These are phyloP conservation scores for Oscarella lobularis DNA, from an alignment of 37 sponge, comb jelly and placozoan genomes.

Conservation along the genomic window DNA sequence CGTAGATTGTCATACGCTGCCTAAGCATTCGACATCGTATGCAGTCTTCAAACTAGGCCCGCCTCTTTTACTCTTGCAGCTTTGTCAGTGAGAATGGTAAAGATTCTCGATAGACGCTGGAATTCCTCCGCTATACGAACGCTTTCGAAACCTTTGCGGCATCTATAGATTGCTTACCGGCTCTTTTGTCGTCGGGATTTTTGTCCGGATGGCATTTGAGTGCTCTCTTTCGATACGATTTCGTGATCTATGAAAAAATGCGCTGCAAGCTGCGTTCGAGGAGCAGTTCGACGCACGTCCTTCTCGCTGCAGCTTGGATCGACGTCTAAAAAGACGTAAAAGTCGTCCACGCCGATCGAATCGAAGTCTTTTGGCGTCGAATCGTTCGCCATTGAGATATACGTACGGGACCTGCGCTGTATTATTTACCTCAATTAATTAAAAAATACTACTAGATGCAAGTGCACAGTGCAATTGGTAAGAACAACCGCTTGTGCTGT, in stretches of 20 bases:
- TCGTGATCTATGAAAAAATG: background rate
- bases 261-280: background rate
- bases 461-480: too few species aligned
- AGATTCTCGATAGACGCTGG: background rate
- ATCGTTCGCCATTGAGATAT: too few species aligned
- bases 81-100: background rate
- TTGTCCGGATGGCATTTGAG: background rate
- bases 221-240: background rate
- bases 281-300: background rate
- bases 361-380: too few species aligned
- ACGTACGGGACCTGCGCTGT: too few species aligned
- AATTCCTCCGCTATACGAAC: background rate
- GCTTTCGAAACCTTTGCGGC: too few species aligned
- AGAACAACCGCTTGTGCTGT: too few species aligned
- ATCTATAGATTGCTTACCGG: constrained; percentile 20
- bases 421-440: too few species aligned
- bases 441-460: too few species aligned
- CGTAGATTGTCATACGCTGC: background rate
- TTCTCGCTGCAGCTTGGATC: background rate
- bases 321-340: background rate
- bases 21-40: too few species aligned
- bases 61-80: background rate
- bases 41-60: too few species aligned
- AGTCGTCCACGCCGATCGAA: background rate
- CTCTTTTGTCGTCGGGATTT: background rate